Conservation (phyloP, 2,888 invertebrate species). For the Phaedon cochleariae region DNA sequence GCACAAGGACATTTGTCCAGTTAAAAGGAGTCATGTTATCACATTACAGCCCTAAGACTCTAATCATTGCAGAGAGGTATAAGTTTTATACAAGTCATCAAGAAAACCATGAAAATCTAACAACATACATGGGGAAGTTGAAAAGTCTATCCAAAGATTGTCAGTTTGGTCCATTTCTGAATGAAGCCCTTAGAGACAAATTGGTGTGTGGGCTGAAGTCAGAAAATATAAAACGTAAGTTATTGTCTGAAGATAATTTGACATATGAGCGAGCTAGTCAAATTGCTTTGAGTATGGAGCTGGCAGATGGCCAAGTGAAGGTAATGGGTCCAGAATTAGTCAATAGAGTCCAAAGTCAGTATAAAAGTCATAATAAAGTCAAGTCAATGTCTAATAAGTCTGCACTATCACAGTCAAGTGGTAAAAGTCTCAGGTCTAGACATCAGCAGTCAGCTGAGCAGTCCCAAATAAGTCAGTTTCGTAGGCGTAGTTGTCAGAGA, state of each 20-base stretch:
- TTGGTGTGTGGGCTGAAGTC: conserved; percentile 42
- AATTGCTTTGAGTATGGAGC: conserved; percentile 17
- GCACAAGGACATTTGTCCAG: conserved; percentile 6
- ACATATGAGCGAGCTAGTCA: conserved; percentile 13
- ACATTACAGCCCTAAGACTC: conserved; percentile 9
- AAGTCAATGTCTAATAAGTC: background rate
- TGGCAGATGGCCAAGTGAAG: conserved; percentile 29
- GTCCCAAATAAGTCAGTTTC: background rate
- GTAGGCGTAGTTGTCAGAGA: background rate
- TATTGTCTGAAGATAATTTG: conserved; percentile 32
- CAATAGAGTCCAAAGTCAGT: background rate
- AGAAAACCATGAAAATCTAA: conserved; percentile 3
- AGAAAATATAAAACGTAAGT: conserved; percentile 34
- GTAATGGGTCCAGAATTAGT: conserved; percentile 2
- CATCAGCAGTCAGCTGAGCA: background rate
- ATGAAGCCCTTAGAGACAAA: conserved; percentile 36
- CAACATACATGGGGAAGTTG: background rate
- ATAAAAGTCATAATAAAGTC: background rate
- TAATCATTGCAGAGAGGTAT: conserved; percentile 4
- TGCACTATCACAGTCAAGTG: background rate
- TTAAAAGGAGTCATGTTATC: conserved; percentile 1
- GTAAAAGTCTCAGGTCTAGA: background rate
- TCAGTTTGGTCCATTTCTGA: conserved; percentile 33
- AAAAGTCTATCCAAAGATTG: conserved; percentile 7
- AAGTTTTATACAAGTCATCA: conserved; percentile 10